Percentiles rank a stretch among this genome's conserved stretches.
These are phyloP conservation scores for Pelodytes ibericus DNA, from an alignment of 2,797 vertebrate species.

Conservation along the genomic window DNA sequence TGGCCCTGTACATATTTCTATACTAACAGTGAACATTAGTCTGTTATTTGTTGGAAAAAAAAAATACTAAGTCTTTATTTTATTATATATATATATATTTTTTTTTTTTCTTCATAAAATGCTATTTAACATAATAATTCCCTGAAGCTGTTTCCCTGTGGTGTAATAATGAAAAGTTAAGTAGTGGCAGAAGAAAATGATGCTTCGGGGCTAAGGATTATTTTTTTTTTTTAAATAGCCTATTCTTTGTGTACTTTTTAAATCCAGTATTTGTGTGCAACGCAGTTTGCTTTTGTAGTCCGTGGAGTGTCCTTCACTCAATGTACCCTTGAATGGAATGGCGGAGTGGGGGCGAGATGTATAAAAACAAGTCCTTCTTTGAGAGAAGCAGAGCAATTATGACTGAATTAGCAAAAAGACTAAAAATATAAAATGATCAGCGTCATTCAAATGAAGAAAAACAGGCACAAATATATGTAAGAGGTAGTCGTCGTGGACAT, in stretches of 20 bases:
- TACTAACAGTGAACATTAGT: slow-evolving; percentile 57
- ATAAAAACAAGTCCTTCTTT: too few relatives aligned
- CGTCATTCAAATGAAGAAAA: too few relatives aligned
- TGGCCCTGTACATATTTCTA: slow-evolving; percentile 58
- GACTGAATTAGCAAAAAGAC: too few relatives aligned
- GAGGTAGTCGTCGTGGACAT: too few relatives aligned
- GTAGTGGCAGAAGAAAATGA: slow-evolving; percentile 58
- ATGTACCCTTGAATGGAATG: too few relatives aligned
- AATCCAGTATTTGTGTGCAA: slow-evolving; percentile 54
- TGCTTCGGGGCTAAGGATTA: slow-evolving; percentile 61
- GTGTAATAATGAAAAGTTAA: slow-evolving; percentile 66
- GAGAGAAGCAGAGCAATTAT: too few relatives aligned
- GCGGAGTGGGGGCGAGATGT: too few relatives aligned
- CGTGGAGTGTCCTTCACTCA: neutral
- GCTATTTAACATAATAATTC: slow-evolving; percentile 65
- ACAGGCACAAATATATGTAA: too few relatives aligned
- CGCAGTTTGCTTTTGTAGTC: slow-evolving; percentile 52
- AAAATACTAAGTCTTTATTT: slow-evolving; percentile 58
- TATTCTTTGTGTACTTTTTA: slow-evolving; percentile 56
- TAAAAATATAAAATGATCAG: too few relatives aligned
- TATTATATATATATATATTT: too few relatives aligned
- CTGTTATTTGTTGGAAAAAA: slow-evolving; percentile 60
- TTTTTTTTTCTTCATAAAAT: slow-evolving; percentile 64
- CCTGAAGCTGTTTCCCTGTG: slow-evolving; percentile 60
- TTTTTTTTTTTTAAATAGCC: slow-evolving; percentile 57